A percentile compares a stretch with the other conserved stretches of the same genome.
Conservation (phyloP, 1,140 invertebrate genomes). For the Micrasema minimum region DNA sequence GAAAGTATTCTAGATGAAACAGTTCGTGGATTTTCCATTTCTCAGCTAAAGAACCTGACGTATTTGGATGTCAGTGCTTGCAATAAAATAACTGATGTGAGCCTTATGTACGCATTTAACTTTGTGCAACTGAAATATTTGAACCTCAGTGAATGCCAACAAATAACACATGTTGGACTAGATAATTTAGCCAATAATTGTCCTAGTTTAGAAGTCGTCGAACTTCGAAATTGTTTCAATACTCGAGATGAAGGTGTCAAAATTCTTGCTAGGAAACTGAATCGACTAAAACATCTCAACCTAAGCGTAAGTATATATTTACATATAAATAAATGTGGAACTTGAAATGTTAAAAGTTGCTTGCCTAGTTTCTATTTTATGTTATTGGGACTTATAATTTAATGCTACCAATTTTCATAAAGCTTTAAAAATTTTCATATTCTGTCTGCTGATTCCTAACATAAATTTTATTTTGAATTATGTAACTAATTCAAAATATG, state of each 20-base stretch:
- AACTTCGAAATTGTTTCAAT: slow-evolving; percentile 74
- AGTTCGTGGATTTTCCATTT: slow-evolving; percentile 68
- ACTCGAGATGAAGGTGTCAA: slow-evolving; percentile 74
- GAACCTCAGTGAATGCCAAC: slow-evolving; percentile 75
- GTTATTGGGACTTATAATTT: too few species aligned
- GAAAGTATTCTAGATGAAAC: slow-evolving; percentile 65
- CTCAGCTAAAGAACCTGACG: slow-evolving; percentile 67
- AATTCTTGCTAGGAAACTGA: slow-evolving; percentile 68
- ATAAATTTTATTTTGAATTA: too few species aligned
- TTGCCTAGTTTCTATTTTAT: too few species aligned
- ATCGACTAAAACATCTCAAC: slow-evolving; percentile 71
- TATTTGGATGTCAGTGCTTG: slow-evolving; percentile 74
- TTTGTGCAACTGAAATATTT: slow-evolving; percentile 72
- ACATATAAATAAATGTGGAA: too few species aligned
- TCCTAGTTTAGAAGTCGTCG: slow-evolving; percentile 75
- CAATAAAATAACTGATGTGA: slow-evolving; percentile 76
- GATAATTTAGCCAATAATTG: slow-evolving; percentile 72
- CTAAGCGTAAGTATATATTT: slow-evolving; percentile 64
- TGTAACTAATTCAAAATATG: too few species aligned
- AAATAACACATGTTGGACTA: slow-evolving; percentile 74
- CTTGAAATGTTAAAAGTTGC: too few species aligned
- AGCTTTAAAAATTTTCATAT: too few species aligned
- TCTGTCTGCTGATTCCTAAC: too few species aligned
- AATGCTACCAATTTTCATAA: too few species aligned
- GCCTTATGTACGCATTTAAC: slow-evolving; percentile 73